Base-by-base conservation (phyloP, 2,888 invertebrate species). In the Drosophila pseudotalamancana region DNA sequence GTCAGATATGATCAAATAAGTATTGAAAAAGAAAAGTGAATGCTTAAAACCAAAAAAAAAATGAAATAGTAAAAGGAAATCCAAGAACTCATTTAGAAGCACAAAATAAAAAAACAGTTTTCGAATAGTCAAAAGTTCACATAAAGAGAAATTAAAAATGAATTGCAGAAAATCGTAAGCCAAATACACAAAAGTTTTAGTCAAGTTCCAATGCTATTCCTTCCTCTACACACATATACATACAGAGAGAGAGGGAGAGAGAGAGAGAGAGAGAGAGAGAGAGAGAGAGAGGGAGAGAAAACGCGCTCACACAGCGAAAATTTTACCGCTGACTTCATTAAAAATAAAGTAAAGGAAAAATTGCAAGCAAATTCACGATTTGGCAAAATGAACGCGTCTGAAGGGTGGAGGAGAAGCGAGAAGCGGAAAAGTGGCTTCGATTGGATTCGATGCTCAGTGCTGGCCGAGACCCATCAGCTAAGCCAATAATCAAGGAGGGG, bases 291-390 rank as follows among this genome's bases (percentile, higher is more conserved):
- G n/a, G n/a, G n/a, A n/a, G n/a, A n/a, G n/a, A n/a, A 71, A 82
- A 63, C 9, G 42, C 57, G 82, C 77, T 19, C 54, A 64, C 59
- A 56, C 77, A 85, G 85, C 76, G 48, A 51, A 77, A 71, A 77
- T 69, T 61, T 83, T 85, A 62, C 23, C 79, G 86, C 81, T 85
- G 81, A 81, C 81, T 82, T 66, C 76, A 85, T 85, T 79, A 82
- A 78, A 81, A 79, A 55, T 60, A 70, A 60, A 73, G 42, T 35
- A 49, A 48, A 25, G 32, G 50, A 65, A 78, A 80, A 80, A 85
- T 37, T 82, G 69, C 75, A 67, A 51, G 80, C 71, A 73, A 76
- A 76, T 77, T 75, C 62, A 45, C 57, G 70, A 77, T 60, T 75
- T 68, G 72, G 65, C 61, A 68, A 78, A 84, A 86, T 80, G 72